Evolutionary conservation across 1,140 invertebrate genomes (phyloP).

Genomic region (Hylyphantes graminicola): DNA sequence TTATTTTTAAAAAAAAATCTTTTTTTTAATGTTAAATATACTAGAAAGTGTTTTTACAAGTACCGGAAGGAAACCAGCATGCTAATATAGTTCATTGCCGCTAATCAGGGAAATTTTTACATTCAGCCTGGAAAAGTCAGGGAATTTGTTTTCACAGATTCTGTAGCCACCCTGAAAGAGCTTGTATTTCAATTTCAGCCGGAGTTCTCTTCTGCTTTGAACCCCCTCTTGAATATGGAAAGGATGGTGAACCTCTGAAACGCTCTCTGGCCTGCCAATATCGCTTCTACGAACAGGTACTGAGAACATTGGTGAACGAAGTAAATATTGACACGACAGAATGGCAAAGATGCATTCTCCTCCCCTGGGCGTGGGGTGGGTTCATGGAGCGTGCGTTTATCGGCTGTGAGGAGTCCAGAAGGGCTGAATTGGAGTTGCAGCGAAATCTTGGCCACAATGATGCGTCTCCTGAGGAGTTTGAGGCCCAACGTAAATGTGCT

Average conservation of each 20-base stretch:
- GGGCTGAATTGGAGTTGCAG: conserved; percentile 40
- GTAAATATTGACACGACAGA: conserved; percentile 43
- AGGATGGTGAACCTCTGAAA: conserved; percentile 52
- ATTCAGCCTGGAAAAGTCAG: too few species aligned
- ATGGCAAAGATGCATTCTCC: conserved; percentile 47
- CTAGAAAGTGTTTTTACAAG: too few species aligned
- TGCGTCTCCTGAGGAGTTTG: conserved; percentile 30
- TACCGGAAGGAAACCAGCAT: too few species aligned
- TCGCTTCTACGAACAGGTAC: conserved; percentile 44
- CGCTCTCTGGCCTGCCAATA: conserved; percentile 31
- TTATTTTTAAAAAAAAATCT: too few species aligned
- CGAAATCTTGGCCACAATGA: conserved; percentile 7
- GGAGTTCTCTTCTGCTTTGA: conserved; percentile 52
- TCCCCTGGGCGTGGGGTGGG: conserved; percentile 37
- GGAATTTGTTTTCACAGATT: too few species aligned
- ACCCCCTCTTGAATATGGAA: conserved; percentile 53
- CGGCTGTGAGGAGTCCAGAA: conserved; percentile 41
- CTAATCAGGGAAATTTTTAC: too few species aligned
- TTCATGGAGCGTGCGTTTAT: conserved; percentile 55
- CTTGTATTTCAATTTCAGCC: conserved; percentile 13
- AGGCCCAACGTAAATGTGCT: conserved; percentile 19
- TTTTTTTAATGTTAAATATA: too few species aligned
- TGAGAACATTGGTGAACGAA: conserved; percentile 43
- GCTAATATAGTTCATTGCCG: too few species aligned
- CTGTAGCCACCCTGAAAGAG: too few species aligned